Evolutionary conservation across 2,888 invertebrate species (phyloP).

Genomic region (Deilephila elpenor): DNA sequence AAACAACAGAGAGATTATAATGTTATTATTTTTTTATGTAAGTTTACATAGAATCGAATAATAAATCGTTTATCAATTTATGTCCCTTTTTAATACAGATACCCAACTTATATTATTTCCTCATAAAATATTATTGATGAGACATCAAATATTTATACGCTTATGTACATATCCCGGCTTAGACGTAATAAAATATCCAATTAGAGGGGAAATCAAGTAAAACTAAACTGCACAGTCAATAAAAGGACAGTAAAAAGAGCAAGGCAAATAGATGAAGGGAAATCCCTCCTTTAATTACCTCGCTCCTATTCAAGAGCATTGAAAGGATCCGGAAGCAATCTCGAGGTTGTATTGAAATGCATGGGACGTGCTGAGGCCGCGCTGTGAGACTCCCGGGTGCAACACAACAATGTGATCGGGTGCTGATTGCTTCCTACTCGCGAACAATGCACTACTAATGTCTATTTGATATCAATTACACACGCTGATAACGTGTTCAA

Average conservation of each 20-base stretch:
- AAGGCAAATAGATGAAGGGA: background rate
- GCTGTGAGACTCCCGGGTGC: background rate
- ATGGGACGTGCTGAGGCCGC: background rate
- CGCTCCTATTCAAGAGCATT: background rate
- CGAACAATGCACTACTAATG: constrained; percentile 6
- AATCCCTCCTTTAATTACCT: background rate
- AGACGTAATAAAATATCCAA: background rate
- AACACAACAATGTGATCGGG: background rate
- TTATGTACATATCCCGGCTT: too few species aligned
- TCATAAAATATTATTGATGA: too few species aligned
- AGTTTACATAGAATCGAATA: too few species aligned
- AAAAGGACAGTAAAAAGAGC: background rate
- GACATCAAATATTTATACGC: too few species aligned
- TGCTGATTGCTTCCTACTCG: constrained; percentile 9
- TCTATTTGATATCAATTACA: constrained; percentile 14
- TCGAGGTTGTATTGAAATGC: background rate
- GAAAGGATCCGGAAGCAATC: constrained; percentile 19
- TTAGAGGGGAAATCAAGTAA: background rate
- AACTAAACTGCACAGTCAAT: background rate
- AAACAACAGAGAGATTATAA: too few species aligned
- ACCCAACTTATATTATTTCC: too few species aligned
- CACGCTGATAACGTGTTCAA: constrained; percentile 1
- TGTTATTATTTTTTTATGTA: too few species aligned
- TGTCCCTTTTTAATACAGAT: too few species aligned
- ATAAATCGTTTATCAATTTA: too few species aligned